phyloP scores from a whole-genome alignment of 2,888 invertebrate genomes.

The Onchidella celtica region DNA sequence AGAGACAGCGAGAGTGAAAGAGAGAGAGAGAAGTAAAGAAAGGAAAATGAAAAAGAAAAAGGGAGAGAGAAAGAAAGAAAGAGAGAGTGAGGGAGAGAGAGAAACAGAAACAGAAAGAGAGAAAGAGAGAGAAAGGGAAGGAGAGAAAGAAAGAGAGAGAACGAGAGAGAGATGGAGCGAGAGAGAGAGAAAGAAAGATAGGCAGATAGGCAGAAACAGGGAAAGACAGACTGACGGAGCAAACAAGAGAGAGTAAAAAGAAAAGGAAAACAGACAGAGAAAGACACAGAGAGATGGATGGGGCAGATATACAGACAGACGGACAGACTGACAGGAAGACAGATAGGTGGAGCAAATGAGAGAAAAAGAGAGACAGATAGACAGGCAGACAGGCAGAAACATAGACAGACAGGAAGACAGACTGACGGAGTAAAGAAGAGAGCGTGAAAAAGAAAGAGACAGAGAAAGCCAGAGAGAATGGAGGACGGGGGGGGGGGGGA shows the following conservation, averaged over 20 bases:
- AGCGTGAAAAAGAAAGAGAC: too few species aligned
- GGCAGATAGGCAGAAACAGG: not conserved
- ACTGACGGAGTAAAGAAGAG: too few species aligned
- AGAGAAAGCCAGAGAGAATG: not conserved
- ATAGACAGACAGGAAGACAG: not conserved
- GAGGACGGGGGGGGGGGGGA: not conserved
- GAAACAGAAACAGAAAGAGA: not conserved
- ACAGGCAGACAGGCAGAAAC: not conserved
- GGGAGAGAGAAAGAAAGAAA: not conserved
- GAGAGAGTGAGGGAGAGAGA: not conserved
- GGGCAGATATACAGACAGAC: slow-evolving; percentile 3
- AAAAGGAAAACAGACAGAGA: not conserved
- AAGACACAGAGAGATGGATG: not conserved
- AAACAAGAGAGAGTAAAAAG: not conserved
- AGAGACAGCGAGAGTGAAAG: not conserved
- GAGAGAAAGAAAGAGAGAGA: not conserved
- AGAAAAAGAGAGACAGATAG: slow-evolving; percentile 10
- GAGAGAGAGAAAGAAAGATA: not conserved
- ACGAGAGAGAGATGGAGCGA: not conserved
- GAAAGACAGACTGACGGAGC: slow-evolving; percentile 28
- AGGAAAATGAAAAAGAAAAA: too few species aligned
- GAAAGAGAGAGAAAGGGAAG: not conserved
- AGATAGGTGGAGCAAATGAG: not conserved
- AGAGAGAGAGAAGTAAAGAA: not conserved
- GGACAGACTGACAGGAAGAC: not conserved